phyloP scores from a whole-genome alignment of 1,140 invertebrate species.

The Adelges cooleyi region DNA sequence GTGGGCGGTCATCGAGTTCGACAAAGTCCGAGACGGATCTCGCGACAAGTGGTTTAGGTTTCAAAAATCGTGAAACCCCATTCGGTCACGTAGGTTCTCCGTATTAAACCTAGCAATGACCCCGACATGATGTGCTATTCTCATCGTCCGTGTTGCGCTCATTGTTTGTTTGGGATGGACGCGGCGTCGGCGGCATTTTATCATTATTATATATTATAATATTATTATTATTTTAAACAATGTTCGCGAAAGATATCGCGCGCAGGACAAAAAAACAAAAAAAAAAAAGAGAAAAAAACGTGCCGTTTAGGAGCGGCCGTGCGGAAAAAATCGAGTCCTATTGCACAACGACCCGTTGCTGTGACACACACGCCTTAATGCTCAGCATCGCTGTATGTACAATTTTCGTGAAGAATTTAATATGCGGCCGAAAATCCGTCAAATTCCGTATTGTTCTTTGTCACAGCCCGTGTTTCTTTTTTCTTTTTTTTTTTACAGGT shows the following conservation, averaged over 20 bases:
- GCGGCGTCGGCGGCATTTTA: no score
- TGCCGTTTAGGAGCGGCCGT: conserved; percentile 19
- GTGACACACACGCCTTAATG: not conserved
- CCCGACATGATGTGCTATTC: conserved; percentile 14
- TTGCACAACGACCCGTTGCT: conserved; percentile 2
- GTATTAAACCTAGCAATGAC: not conserved
- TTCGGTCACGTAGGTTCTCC: not conserved
- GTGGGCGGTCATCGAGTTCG: no score
- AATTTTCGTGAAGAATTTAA: conserved; percentile 10
- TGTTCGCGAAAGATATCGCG: not conserved
- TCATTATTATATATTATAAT: no score
- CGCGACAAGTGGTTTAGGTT: no score
- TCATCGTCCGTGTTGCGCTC: not conserved
- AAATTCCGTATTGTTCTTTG: conserved; percentile 14
- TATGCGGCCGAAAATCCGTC: conserved; percentile 12
- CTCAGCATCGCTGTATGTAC: no score
- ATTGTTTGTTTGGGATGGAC: not conserved
- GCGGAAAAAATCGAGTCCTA: conserved; percentile 25
- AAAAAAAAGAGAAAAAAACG: not conserved
- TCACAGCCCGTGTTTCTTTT: not conserved
- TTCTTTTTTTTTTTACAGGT: not conserved
- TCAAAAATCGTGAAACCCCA: conserved; percentile 8
- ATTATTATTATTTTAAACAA: conserved; percentile 7
- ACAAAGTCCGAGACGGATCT: no score
- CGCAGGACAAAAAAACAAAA: no score